Percentiles rank a stretch among this genome's conserved stretches.
Conservation (phyloP, 2,797 vertebrate species). For the Carduelis carduelis region DNA sequence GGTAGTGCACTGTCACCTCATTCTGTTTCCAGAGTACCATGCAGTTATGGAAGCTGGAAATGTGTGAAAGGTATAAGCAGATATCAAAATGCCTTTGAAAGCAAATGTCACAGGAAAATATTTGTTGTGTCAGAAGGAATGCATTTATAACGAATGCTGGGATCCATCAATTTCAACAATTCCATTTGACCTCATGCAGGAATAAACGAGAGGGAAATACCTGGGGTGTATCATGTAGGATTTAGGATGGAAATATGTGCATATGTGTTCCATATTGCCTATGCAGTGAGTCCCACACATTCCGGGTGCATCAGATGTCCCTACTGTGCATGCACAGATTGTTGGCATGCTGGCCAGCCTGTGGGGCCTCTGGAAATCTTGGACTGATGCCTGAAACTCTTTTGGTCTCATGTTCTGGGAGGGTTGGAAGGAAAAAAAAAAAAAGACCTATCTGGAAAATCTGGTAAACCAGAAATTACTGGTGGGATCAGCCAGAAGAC, state of each 20-base stretch:
- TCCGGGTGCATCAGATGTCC: not conserved
- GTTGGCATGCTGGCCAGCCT: not conserved
- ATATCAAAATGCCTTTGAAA: not conserved
- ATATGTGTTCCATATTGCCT: constrained; percentile 27
- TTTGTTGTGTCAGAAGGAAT: not conserved
- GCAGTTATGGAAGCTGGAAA: not conserved
- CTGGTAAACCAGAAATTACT: not conserved
- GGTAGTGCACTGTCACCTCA: not conserved
- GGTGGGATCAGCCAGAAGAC: not conserved
- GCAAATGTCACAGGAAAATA: not conserved
- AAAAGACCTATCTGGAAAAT: not conserved
- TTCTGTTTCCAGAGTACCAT: not conserved
- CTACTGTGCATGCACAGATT: not conserved
- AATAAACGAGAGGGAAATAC: not conserved
- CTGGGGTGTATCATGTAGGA: not conserved
- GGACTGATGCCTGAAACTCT: not conserved
- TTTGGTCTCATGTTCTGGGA: not conserved
- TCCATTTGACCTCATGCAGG: not conserved
- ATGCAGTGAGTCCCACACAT: not conserved
- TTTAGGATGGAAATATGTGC: constrained; percentile 12
- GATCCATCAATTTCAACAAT: not conserved
- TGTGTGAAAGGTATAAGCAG: not conserved
- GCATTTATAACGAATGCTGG: not conserved
- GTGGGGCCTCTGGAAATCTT: constrained; percentile 21
- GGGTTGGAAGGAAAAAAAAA: not conserved